Base-by-base conservation (phyloP, 2,888 invertebrate genomes). In the Machimus rusticus region DNA sequence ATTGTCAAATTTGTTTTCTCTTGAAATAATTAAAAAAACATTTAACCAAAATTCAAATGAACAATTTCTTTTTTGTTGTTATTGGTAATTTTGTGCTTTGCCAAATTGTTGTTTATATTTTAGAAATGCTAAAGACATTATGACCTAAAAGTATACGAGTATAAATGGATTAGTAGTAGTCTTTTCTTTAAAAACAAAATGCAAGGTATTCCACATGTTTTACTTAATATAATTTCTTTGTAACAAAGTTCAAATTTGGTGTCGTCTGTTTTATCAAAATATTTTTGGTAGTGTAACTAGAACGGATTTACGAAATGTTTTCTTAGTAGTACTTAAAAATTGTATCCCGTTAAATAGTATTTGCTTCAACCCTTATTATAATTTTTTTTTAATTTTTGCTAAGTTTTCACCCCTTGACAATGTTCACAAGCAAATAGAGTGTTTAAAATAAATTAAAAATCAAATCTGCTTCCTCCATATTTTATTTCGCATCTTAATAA, bases 71-170 rank as follows among this genome's bases (percentile, higher is more conserved):
- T 66, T 23, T 66, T 19, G 3, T 9, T 12, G 66, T 66, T 66
- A 28, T 66, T 66, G 16, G 19, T n/a, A 51, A 43, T 43, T 39
- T 5, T 79, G 51, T 79, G 79, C 79, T 79, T 39, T 51, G 31
- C 79, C 46, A 84, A 84, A 84, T 84, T 84, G 66, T 66, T 84
- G 66, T 82, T 82, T 84, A 66, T 28, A 66, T 66, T 66, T 66
- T 28, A 66, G 28, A 66, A 34, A 84, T 84, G 66, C 82, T 84
- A 66, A 57, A 66, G 12, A 66, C 37, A 84, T 39, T 84, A 66
- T 66, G 23, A 66, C 82, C 66, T 66, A 66, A 84, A 84, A 66
- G 82, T 84, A 84, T 84, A 84, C 82, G 82, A 84, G 82, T 84
- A 81, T 81, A 34, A 84, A 57, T 66, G 81, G 57, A 57, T 82